These are phyloP conservation scores for Masticophis lateralis DNA, from an alignment of 2,797 vertebrate genomes.

Conservation along the genomic window DNA sequence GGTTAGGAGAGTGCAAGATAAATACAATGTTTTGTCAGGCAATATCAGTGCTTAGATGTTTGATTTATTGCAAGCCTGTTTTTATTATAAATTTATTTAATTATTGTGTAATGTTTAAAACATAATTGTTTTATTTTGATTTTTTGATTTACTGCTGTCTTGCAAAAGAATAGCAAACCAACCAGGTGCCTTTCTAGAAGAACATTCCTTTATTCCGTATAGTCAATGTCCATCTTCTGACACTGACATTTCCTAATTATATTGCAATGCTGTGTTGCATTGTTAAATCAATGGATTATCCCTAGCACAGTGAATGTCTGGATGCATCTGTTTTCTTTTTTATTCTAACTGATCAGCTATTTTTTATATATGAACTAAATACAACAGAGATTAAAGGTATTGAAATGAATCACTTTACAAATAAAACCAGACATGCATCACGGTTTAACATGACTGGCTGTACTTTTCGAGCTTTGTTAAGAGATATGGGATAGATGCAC, in stretches of 20 bases:
- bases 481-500: constrained; percentile 77
- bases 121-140: constrained; percentile 28
- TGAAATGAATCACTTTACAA: constrained; percentile 78
- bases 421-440: constrained; percentile 76
- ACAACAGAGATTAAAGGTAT: constrained; percentile 76
- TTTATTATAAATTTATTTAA: not conserved
- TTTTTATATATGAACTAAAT: constrained; percentile 72
- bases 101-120: constrained; percentile 13
- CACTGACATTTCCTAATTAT: constrained; percentile 51
- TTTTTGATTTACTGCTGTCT: constrained; percentile 46
- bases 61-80: not conserved
- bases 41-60: not conserved
- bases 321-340: constrained; percentile 66
- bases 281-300: constrained; percentile 59
- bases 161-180: constrained; percentile 9
- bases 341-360: constrained; percentile 70
- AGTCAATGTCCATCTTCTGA: constrained; percentile 40
- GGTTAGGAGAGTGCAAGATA: constrained; percentile 52
- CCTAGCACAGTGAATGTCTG: constrained; percentile 60
- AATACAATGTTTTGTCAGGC: constrained; percentile 56
- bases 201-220: constrained; percentile 57
- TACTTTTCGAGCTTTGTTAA: constrained; percentile 72
- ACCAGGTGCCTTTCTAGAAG: constrained; percentile 46
- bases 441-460: constrained; percentile 74
- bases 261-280: constrained; percentile 47